These are phyloP conservation scores for Leptinotarsa haldemani DNA, from an alignment of 2,888 invertebrate species.

Conservation along the genomic window DNA sequence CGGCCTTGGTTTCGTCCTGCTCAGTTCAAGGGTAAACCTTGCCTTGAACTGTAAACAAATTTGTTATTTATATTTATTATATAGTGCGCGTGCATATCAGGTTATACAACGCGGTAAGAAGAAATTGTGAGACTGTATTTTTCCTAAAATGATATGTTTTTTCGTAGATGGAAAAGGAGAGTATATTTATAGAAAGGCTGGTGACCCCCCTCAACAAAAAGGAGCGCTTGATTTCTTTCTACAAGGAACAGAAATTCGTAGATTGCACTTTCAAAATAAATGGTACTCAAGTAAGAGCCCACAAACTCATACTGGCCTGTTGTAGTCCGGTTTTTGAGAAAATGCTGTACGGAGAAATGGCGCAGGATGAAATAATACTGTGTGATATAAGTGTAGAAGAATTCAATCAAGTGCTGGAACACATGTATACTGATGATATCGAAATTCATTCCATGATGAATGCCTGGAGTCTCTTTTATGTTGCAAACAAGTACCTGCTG, in stretches of 20 bases:
- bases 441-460: conserved; percentile 69
- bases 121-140: conserved; percentile 19
- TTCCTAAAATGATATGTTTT: conserved; percentile 11
- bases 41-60: conserved; percentile 44
- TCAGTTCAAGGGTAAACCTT: conserved; percentile 56
- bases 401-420: conserved; percentile 72
- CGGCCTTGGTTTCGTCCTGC: conserved; percentile 56
- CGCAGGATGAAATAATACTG: conserved; percentile 67
- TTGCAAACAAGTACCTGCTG: conserved; percentile 75
- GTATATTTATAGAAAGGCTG: conserved; percentile 33
- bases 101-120: conserved; percentile 37
- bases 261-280: conserved; percentile 72
- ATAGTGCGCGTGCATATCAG: conserved; percentile 37
- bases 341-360: conserved; percentile 75
- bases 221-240: conserved; percentile 38
- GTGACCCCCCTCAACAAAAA: conserved; percentile 33
- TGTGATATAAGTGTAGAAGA: conserved; percentile 73
- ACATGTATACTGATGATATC: conserved; percentile 73
- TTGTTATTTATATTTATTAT: conserved; percentile 30
- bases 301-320: conserved; percentile 74
- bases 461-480: conserved; percentile 74
- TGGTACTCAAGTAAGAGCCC: conserved; percentile 69
- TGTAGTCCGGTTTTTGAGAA: conserved; percentile 78
- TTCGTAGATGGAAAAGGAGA: conserved; percentile 41
- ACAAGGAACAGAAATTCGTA: conserved; percentile 46